These are phyloP conservation scores for Willowsia nigromaculata DNA, from an alignment of 2,888 invertebrate genomes.

Conservation along the genomic window DNA sequence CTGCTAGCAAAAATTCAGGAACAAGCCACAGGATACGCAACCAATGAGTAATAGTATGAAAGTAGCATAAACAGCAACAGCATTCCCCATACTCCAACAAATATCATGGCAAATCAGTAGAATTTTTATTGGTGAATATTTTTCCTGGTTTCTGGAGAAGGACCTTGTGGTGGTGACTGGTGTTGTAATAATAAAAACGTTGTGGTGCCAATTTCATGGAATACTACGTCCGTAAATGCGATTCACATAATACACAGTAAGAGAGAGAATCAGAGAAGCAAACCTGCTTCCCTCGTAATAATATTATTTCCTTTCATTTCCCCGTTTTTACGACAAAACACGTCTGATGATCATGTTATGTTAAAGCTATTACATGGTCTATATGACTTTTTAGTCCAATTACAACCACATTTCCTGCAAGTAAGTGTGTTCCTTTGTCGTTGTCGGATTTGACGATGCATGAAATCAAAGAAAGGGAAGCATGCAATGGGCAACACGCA, in stretches of 20 bases:
- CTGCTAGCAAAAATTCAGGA: not conserved
- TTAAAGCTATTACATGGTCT: not conserved
- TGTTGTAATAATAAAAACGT: slow-evolving; percentile 5
- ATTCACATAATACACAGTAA: no score
- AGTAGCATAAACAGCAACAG: not conserved
- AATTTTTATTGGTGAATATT: not conserved
- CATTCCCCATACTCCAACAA: not conserved
- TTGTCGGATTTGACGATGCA: slow-evolving; percentile 44
- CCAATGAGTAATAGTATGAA: no score
- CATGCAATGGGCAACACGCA: not conserved
- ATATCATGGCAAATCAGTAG: not conserved
- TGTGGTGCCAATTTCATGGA: slow-evolving; percentile 30
- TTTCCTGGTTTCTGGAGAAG: not conserved
- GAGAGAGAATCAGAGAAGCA: not conserved
- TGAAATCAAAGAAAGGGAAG: slow-evolving; percentile 55
- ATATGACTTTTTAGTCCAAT: slow-evolving; percentile 48
- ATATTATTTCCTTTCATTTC: slow-evolving; percentile 31
- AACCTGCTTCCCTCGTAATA: not conserved
- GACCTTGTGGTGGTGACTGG: not conserved
- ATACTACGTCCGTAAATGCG: not conserved
- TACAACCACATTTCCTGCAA: slow-evolving; percentile 12
- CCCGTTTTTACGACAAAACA: not conserved
- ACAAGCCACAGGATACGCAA: not conserved
- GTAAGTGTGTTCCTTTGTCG: not conserved
- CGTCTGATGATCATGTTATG: not conserved